phyloP scores from a whole-genome alignment of 1,140 invertebrate genomes.

The Trachymyrmex septentrionalis region DNA sequence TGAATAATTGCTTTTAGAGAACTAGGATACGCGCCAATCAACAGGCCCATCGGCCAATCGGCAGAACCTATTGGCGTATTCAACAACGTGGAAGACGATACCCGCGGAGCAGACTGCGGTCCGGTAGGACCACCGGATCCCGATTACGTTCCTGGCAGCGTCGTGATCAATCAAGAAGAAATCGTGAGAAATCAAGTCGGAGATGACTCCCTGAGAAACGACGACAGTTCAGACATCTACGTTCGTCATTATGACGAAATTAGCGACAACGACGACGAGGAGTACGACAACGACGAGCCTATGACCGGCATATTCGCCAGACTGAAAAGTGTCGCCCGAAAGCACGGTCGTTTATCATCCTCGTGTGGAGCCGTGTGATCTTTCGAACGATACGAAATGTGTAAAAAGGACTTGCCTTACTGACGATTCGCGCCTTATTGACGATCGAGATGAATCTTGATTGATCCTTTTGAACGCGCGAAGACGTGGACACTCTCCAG shows the following conservation, averaged over 20 bases:
- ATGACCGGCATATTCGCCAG: conserved; percentile 44
- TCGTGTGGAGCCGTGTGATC: background rate
- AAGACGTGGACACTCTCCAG: background rate
- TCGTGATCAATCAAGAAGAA: conserved; percentile 54
- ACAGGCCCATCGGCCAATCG: no score
- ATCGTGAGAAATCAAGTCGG: background rate
- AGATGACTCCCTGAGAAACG: background rate
- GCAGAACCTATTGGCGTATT: background rate
- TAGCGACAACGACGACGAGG: background rate
- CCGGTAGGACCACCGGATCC: conserved; percentile 68
- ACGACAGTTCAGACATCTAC: background rate
- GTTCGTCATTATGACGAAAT: background rate
- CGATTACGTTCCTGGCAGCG: conserved; percentile 68
- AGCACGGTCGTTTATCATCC: background rate
- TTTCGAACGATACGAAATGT: background rate
- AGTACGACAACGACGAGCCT: conserved; percentile 15
- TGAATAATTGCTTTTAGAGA: conserved; percentile 68
- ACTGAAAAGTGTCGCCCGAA: background rate
- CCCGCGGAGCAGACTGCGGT: conserved; percentile 56
- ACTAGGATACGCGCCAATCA: conserved; percentile 71
- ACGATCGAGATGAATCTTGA: background rate
- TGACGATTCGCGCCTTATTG: conserved; percentile 13
- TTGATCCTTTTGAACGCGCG: background rate
- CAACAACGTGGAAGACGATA: conserved; percentile 10
- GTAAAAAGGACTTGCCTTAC: background rate